phyloP scores from a whole-genome alignment of 2,888 invertebrate species.

The Caenorhabditis sinica region DNA sequence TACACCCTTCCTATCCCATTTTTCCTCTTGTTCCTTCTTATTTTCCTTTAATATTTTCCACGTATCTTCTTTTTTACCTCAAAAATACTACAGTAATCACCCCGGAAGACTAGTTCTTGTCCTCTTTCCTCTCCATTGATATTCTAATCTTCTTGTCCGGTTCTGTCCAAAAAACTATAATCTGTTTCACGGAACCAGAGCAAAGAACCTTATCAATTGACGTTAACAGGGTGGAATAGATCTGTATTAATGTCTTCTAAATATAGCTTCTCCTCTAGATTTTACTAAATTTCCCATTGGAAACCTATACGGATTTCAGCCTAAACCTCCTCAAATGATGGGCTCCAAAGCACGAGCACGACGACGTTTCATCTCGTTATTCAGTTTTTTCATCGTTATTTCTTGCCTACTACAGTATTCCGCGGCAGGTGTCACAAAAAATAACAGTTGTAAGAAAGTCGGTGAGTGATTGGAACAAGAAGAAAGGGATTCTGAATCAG shows the following conservation, averaged over 20 bases:
- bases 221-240: constrained; percentile 43
- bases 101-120: constrained; percentile 25
- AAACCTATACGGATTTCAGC: constrained; percentile 21
- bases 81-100: constrained; percentile 37
- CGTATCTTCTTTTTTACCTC: constrained; percentile 2
- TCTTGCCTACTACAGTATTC: constrained; percentile 45
- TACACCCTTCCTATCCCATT: constrained; percentile 33
- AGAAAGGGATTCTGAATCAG: too few relatives aligned
- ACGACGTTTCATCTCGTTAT: constrained; percentile 32
- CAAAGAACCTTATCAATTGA: constrained; percentile 53
- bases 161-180: constrained; percentile 30
- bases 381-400: constrained; percentile 29
- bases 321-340: constrained; percentile 55
- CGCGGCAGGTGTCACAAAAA: constrained; percentile 52
- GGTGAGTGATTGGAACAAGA: constrained; percentile 50
- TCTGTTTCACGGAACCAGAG: constrained; percentile 56
- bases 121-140: constrained; percentile 6
- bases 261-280: neutral
- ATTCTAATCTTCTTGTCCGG: constrained; percentile 40
- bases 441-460: constrained; percentile 69
- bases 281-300: neutral
- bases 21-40: constrained; percentile 9
- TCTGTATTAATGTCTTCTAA: constrained; percentile 15
- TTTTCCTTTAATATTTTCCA: constrained; percentile 4
- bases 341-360: constrained; percentile 62